A percentile compares a stretch with the other conserved stretches of the same genome.
Evolutionary conservation across 2,888 invertebrate genomes (phyloP).

Genomic region (Drosophila mimica): DNA sequence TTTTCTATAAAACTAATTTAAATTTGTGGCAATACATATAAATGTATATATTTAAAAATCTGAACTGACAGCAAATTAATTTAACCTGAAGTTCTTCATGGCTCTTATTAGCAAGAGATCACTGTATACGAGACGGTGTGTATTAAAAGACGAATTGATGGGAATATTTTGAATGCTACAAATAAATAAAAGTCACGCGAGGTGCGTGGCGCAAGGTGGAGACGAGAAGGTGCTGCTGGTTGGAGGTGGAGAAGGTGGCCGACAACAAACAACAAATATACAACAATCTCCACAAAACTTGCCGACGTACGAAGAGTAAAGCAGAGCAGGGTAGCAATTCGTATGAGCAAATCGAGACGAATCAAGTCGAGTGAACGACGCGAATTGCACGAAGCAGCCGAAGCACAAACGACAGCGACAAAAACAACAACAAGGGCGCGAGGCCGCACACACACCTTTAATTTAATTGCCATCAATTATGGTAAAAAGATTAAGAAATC

Average conservation of each 20-base stretch:
- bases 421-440: conserved; percentile 33
- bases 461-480: conserved; percentile 82
- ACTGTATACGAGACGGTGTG: not conserved
- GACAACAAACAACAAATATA: conserved; percentile 33
- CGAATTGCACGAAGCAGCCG: conserved; percentile 46
- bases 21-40: not conserved
- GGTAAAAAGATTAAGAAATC: conserved; percentile 82
- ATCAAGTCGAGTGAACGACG: conserved; percentile 8
- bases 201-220: conserved; percentile 33
- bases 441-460: conserved; percentile 76
- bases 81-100: not conserved
- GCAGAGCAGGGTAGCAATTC: conserved; percentile 43
- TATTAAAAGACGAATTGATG: conserved; percentile 51
- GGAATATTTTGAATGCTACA: conserved; percentile 57
- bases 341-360: conserved; percentile 20
- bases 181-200: conserved; percentile 60
- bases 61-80: not conserved
- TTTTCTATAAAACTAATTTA: not conserved
- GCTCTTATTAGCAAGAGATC: not conserved
- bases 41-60: not conserved
- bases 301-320: conserved; percentile 18
- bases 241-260: conserved; percentile 24
- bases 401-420: conserved; percentile 46
- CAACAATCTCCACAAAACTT: conserved; percentile 35
- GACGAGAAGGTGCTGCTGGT: not conserved